Evolutionary conservation across 2,113 vertebrate genomes (phyloP).

Genomic region (Pristiophorus japonicus): DNA sequence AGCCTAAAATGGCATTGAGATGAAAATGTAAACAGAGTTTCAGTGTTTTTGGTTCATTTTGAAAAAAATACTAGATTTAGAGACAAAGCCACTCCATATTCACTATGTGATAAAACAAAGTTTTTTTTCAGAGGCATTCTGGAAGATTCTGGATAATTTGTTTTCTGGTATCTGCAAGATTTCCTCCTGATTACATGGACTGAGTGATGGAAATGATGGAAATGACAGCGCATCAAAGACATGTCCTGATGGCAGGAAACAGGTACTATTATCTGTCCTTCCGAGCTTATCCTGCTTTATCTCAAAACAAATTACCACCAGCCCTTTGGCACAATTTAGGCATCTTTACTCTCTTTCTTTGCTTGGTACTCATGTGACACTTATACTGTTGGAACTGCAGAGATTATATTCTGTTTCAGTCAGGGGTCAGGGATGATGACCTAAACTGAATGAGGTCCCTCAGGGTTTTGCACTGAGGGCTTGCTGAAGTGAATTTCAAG

Average conservation of each 20-base stretch:
- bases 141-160: background rate
- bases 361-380: conserved; percentile 28
- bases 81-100: background rate
- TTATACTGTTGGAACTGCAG: conserved; percentile 2
- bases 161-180: conserved; percentile 9
- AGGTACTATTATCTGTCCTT: conserved; percentile 46
- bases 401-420: conserved; percentile 27
- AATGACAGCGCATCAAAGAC: conserved; percentile 41
- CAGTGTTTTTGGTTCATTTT: background rate
- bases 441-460: conserved; percentile 17
- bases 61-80: background rate
- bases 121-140: background rate
- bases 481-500: conserved; percentile 13
- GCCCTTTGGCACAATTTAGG: conserved; percentile 44
- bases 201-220: conserved; percentile 50
- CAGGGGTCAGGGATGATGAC: conserved; percentile 34
- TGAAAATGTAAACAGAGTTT: background rate
- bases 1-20: background rate
- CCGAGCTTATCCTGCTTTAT: conserved; percentile 45
- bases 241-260: conserved; percentile 48
- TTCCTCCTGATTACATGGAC: conserved; percentile 44
- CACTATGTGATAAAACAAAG: background rate
- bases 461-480: background rate
- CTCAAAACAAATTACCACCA: conserved; percentile 51
- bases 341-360: conserved; percentile 40